These are phyloP conservation scores for Idaea biselata DNA, from an alignment of 2,888 invertebrate species.

Conservation along the genomic window DNA sequence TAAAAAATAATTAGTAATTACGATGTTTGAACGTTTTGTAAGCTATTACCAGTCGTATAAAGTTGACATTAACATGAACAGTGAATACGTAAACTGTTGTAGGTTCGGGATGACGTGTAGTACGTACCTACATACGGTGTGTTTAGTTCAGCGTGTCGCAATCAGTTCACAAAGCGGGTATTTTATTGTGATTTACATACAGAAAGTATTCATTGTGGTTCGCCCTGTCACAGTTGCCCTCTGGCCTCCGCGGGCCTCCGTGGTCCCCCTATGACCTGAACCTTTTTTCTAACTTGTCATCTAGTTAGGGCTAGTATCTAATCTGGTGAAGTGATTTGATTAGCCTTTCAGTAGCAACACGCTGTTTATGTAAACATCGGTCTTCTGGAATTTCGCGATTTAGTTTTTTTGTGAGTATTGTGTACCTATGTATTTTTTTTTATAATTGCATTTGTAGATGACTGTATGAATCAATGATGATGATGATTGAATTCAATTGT, in stretches of 20 bases:
- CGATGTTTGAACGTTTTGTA: not conserved
- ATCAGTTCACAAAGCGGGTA: conserved; percentile 72
- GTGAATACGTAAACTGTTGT: conserved; percentile 31
- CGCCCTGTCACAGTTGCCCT: conserved; percentile 73
- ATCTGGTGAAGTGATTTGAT: conserved; percentile 33
- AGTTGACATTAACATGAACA: conserved; percentile 40
- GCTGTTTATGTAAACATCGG: not conserved
- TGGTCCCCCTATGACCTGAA: conserved; percentile 53
- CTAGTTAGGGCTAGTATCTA: conserved; percentile 13
- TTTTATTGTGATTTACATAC: conserved; percentile 78
- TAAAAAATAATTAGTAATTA: not conserved
- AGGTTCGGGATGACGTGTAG: conserved; percentile 51
- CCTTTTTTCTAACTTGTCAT: conserved; percentile 12
- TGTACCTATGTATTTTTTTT: not conserved
- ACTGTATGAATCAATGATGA: too few relatives aligned
- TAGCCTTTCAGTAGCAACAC: not conserved
- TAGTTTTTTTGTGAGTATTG: not conserved
- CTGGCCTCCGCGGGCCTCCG: conserved; percentile 56
- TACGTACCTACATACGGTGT: conserved; percentile 40
- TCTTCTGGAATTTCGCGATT: not conserved
- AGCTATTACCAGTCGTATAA: conserved; percentile 24
- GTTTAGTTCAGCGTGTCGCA: conserved; percentile 75
- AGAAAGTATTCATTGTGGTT: conserved; percentile 69
- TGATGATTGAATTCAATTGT: too few relatives aligned
- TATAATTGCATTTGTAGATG: too few relatives aligned